These are phyloP conservation scores for Dorcus hopei DNA, from an alignment of 2,888 invertebrate species.

Conservation along the genomic window DNA sequence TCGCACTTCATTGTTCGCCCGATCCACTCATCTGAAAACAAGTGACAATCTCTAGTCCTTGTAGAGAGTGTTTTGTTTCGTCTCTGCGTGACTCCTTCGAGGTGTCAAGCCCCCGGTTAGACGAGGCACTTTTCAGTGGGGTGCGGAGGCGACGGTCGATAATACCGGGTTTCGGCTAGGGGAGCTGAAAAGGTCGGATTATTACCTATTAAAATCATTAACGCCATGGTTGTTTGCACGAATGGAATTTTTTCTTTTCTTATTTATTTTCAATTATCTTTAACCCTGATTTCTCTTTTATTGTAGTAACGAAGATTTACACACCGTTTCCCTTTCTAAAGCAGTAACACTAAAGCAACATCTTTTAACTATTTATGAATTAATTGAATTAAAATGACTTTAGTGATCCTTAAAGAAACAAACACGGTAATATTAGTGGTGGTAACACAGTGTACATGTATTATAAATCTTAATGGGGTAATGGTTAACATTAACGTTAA, in stretches of 20 bases:
- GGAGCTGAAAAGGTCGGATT: slow-evolving; percentile 40
- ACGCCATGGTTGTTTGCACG: slow-evolving; percentile 6
- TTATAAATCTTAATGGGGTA: no score
- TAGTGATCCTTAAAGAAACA: no score
- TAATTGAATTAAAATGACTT: no score
- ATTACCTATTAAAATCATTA: slow-evolving; percentile 29
- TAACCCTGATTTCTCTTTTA: not conserved
- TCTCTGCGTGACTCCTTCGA: slow-evolving; percentile 41
- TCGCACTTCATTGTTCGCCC: slow-evolving; percentile 39
- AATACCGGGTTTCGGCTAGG: slow-evolving; percentile 38
- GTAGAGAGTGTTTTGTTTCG: slow-evolving; percentile 43
- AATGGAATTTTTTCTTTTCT: not conserved
- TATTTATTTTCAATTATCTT: not conserved
- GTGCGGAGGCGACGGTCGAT: slow-evolving; percentile 35
- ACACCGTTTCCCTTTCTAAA: no score
- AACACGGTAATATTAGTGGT: no score
- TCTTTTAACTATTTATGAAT: no score
- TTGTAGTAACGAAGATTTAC: not conserved
- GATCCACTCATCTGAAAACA: slow-evolving; percentile 42
- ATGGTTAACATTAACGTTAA: no score
- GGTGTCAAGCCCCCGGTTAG: slow-evolving; percentile 35
- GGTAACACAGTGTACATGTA: no score
- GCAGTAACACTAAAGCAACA: no score
- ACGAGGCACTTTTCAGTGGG: slow-evolving; percentile 7
- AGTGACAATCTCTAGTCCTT: slow-evolving; percentile 43